Evolutionary conservation across 2,888 invertebrate genomes (phyloP).

Genomic region (Pollenia amentaria): DNA sequence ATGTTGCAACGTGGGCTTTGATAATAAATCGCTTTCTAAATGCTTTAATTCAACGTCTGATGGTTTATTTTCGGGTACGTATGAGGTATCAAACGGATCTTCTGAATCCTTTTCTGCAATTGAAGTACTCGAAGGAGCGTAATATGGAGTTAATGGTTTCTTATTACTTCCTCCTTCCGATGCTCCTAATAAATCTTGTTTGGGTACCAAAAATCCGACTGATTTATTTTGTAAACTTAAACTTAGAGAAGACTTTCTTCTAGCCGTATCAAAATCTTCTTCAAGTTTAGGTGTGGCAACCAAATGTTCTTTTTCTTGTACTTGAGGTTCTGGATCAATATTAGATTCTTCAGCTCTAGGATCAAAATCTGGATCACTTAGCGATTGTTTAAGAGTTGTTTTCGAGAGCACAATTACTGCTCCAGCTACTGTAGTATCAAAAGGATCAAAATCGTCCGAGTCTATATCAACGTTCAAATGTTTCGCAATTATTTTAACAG

Average conservation of each 20-base stretch:
- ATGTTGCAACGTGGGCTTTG: constrained; percentile 85
- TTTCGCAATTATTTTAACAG: constrained; percentile 74
- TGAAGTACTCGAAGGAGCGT: constrained; percentile 85
- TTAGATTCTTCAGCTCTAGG: constrained; percentile 88
- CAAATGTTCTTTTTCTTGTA: constrained; percentile 52
- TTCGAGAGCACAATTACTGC: constrained; percentile 89
- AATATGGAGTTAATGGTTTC: constrained; percentile 93
- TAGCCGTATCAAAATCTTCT: constrained; percentile 83
- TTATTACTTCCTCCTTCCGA: constrained; percentile 87
- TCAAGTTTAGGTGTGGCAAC: constrained; percentile 75
- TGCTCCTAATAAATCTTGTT: constrained; percentile 86
- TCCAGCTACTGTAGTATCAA: constrained; percentile 92
- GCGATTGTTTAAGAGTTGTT: constrained; percentile 85
- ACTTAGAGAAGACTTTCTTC: constrained; percentile 87
- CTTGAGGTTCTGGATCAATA: constrained; percentile 61
- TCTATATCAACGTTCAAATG: constrained; percentile 77
- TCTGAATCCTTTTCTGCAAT: constrained; percentile 85
- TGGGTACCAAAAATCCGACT: constrained; percentile 88
- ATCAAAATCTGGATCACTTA: constrained; percentile 93
- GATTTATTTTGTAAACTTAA: constrained; percentile 86
- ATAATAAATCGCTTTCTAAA: constrained; percentile 89
- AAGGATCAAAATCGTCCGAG: constrained; percentile 90
- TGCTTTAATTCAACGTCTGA: constrained; percentile 91
- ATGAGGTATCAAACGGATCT: constrained; percentile 96
- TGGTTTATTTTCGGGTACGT: constrained; percentile 90